Conservation (phyloP, 1,140 invertebrate genomes). For the Drosophila navojoa region DNA sequence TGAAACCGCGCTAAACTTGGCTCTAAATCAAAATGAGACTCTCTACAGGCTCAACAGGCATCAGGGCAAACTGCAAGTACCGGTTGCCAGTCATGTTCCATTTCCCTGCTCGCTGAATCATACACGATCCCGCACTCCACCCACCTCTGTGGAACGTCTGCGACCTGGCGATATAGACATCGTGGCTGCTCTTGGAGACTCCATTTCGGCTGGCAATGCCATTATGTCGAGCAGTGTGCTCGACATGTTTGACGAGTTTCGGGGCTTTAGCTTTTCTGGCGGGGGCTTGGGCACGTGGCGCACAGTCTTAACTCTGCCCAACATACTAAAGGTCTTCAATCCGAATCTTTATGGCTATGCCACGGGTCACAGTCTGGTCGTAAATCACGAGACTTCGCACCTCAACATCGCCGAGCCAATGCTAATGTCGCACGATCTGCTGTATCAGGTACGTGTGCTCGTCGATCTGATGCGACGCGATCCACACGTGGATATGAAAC, state of each 20-base stretch:
- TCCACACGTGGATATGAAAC: conserved; percentile 85
- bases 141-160: conserved; percentile 84
- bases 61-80: conserved; percentile 64
- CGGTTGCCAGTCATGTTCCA: conserved; percentile 15
- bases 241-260: conserved; percentile 72
- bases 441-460: conserved; percentile 86
- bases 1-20: conserved; percentile 25
- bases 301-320: conserved; percentile 85
- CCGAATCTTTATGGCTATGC: conserved; percentile 86
- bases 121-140: conserved; percentile 78
- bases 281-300: conserved; percentile 87
- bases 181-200: conserved; percentile 89
- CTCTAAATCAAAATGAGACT: conserved; percentile 42
- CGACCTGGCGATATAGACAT: conserved; percentile 89
- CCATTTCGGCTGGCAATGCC: conserved; percentile 87
- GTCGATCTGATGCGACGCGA: conserved; percentile 86
- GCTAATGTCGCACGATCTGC: conserved; percentile 86
- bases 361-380: conserved; percentile 60
- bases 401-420: conserved; percentile 87
- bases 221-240: conserved; percentile 65
- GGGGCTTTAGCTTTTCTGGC: conserved; percentile 73
- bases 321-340: conserved; percentile 87
- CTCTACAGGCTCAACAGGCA: conserved; percentile 22
- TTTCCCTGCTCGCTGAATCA: conserved; percentile 66
- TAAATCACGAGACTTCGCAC: conserved; percentile 77